Conservation (phyloP, 2,113 vertebrate species). For the Tiliqua scincoides region DNA sequence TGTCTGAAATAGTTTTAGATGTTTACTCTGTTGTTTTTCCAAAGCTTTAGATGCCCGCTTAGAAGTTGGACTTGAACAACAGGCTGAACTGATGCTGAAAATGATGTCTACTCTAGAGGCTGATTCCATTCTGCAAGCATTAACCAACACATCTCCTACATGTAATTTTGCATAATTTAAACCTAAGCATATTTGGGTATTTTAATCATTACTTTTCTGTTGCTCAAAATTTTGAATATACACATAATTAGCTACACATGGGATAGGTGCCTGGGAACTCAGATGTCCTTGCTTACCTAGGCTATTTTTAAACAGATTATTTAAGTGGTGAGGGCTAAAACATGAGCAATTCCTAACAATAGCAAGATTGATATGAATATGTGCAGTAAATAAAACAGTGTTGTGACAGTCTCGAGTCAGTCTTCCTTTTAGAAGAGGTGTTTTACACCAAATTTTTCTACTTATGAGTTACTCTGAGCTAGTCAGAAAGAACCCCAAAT, state of each 20-base stretch:
- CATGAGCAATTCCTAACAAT: neutral
- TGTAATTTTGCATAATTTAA: slow-evolving; percentile 75
- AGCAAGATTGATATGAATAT: neutral
- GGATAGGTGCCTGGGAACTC: no score
- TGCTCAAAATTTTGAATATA: neutral
- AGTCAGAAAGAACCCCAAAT: no score
- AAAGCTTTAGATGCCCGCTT: slow-evolving; percentile 94
- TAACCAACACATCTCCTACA: slow-evolving; percentile 91
- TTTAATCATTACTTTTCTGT: slow-evolving; percentile 30
- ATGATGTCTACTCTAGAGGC: slow-evolving; percentile 99
- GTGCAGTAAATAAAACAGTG: neutral
- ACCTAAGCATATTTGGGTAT: slow-evolving; percentile 25
- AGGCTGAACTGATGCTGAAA: slow-evolving; percentile 98
- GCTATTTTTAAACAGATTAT: no score
- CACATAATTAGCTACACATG: no score
- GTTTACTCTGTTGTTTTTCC: slow-evolving; percentile 29
- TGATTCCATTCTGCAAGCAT: slow-evolving; percentile 95
- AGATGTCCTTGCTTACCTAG: no score
- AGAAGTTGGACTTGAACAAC: slow-evolving; percentile 97
- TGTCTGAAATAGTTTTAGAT: slow-evolving; percentile 18
- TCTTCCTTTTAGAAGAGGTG: neutral
- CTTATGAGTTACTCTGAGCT: neutral
- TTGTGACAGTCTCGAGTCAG: neutral
- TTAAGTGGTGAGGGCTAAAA: neutral
- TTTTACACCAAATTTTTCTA: neutral